Conservation (phyloP, 2,113 vertebrate species). For the Mus pahari region DNA sequence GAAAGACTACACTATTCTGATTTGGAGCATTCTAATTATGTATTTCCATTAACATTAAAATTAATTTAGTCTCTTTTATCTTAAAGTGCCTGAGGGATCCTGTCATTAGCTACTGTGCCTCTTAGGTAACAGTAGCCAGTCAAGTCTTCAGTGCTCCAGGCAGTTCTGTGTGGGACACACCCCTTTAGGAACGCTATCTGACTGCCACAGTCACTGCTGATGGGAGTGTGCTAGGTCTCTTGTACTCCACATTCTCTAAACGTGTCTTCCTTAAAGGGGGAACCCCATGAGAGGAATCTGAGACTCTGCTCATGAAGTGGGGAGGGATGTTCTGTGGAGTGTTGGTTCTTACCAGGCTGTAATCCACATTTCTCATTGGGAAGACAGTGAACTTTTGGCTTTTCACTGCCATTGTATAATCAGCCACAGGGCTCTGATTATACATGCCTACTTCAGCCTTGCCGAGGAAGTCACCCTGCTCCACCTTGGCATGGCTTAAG, state of each 20-base stretch:
- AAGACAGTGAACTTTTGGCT: neutral
- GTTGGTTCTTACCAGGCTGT: neutral
- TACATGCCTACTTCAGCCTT: neutral
- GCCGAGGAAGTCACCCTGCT: neutral
- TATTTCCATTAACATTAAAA: conserved; percentile 73
- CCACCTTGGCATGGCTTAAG: neutral
- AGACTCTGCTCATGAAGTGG: conserved; percentile 1
- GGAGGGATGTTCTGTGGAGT: neutral
- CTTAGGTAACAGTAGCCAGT: conserved; percentile 49
- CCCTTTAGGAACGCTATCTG: neutral
- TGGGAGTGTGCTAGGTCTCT: neutral
- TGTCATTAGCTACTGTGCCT: conserved; percentile 53
- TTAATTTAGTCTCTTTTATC: conserved; percentile 73
- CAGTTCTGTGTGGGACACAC: neutral
- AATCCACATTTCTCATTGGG: neutral
- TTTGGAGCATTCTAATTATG: conserved; percentile 76
- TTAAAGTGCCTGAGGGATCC: conserved; percentile 71
- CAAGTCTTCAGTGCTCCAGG: conserved; percentile 20
- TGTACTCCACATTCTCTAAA: neutral
- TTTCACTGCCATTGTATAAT: neutral
- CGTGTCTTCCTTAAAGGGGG: neutral
- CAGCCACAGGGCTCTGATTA: neutral
- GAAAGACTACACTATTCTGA: conserved; percentile 65
- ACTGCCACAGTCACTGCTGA: neutral
- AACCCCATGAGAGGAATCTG: neutral